Percentiles rank a stretch among this genome's conserved stretches.
Conservation (phyloP, 2,113 vertebrate species). For the Pteronura brasiliensis region DNA sequence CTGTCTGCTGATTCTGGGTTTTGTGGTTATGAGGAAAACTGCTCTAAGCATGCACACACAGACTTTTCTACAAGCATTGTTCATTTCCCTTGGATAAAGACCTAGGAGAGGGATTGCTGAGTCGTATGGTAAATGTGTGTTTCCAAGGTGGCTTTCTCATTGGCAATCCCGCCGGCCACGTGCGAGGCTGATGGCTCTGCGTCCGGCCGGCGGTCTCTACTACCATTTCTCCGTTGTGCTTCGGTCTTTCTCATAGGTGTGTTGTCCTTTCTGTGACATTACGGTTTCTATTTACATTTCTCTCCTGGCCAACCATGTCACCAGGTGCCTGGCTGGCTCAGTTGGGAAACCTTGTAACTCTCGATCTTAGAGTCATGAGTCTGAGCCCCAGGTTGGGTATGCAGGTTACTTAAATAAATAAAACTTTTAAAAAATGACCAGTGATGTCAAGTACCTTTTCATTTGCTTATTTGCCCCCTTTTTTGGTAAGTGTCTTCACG, state of each 20-base stretch:
- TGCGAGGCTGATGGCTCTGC: rapidly evolving
- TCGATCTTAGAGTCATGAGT: neutral
- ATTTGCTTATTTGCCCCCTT: neutral
- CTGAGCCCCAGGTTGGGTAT: neutral
- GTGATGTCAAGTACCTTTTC: neutral
- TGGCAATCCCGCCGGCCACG: rapidly evolving
- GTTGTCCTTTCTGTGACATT: rapidly evolving
- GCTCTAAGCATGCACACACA: neutral
- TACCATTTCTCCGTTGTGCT: neutral
- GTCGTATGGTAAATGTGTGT: neutral
- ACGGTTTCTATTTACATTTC: neutral
- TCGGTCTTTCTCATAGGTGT: rapidly evolving
- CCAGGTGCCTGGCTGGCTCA: neutral
- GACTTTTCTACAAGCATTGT: too few species aligned
- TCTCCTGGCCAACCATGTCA: neutral
- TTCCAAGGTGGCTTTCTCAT: too few species aligned
- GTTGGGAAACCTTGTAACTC: neutral
- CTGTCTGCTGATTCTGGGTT: too few species aligned
- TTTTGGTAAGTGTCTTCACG: neutral
- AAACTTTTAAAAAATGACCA: neutral
- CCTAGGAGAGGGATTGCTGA: neutral
- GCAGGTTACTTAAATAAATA: neutral
- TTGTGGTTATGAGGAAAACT: too few species aligned
- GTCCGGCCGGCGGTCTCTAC: rapidly evolving
- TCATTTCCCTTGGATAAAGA: too few species aligned